A percentile compares a stretch with the other conserved stretches of the same genome.
Conservation (phyloP, 2,797 vertebrate species). For the Apodemus agrarius region DNA sequence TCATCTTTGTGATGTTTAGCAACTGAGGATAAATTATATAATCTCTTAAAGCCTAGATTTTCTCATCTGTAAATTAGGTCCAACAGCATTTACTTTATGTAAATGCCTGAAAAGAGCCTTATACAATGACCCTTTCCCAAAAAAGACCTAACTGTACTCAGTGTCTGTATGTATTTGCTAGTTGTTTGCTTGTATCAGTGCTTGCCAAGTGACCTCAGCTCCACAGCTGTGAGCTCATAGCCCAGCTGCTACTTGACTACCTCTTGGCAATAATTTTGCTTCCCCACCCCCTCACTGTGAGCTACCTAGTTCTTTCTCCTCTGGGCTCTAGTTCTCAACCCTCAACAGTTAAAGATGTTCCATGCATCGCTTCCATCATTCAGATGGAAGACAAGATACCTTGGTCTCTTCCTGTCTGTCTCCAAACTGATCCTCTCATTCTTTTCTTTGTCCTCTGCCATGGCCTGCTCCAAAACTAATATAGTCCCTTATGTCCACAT, state of each 20-base stretch:
- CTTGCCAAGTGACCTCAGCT: not conserved
- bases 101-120: not conserved
- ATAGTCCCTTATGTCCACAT: not conserved
- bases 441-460: not conserved
- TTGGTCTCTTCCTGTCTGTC: not conserved
- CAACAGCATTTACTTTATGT: not conserved
- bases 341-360: not conserved
- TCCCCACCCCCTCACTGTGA: not conserved
- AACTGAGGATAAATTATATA: not conserved
- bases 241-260: too few species aligned
- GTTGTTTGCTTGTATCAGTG: not conserved
- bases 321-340: not conserved
- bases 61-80: not conserved
- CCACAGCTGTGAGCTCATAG: not conserved
- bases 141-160: not conserved
- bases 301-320: not conserved
- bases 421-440: not conserved
- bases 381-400: not conserved
- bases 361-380: not conserved
- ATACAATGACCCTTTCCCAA: not conserved
- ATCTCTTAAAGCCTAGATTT: constrained; percentile 8
- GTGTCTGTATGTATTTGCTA: not conserved
- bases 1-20: not conserved
- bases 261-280: not conserved
- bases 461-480: not conserved